Evolutionary conservation across 2,797 vertebrate genomes (phyloP).

Genomic region (Morelia viridis): DNA sequence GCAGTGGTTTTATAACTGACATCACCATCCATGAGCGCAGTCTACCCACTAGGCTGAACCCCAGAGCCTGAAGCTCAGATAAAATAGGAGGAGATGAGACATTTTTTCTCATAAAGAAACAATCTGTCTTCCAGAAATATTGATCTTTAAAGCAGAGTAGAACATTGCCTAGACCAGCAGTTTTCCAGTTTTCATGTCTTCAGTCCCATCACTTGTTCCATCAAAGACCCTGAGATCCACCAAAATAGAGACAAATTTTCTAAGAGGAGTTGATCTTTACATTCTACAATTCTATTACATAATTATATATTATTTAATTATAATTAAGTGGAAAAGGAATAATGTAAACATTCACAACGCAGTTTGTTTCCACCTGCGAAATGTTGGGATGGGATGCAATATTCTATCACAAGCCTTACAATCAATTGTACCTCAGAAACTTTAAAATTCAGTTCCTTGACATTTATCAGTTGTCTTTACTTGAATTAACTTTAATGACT

Average conservation of each 20-base stretch:
- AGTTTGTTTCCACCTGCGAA: neutral
- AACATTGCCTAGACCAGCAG: neutral
- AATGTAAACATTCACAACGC: neutral
- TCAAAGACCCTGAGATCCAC: neutral
- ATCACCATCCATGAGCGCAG: neutral
- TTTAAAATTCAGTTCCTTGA: neutral
- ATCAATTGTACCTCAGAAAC: neutral
- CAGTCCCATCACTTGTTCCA: neutral
- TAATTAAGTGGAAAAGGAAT: neutral
- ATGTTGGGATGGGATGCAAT: neutral
- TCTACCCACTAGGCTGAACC: neutral
- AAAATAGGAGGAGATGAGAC: neutral
- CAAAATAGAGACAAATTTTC: too few relatives aligned
- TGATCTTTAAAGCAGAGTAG: neutral
- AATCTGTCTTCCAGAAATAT: neutral
- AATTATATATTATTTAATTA: neutral
- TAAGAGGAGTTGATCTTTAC: too few relatives aligned
- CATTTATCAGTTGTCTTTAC: neutral
- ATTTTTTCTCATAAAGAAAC: neutral
- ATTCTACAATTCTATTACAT: neutral
- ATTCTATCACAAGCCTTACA: neutral
- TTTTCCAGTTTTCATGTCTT: neutral
- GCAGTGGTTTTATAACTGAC: constrained; percentile 18
- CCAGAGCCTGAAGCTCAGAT: neutral
- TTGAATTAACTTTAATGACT: neutral